A percentile compares a stretch with the other conserved stretches of the same genome.
Conservation (phyloP, 2,888 invertebrate species). For the Dromius quadrimaculatus region DNA sequence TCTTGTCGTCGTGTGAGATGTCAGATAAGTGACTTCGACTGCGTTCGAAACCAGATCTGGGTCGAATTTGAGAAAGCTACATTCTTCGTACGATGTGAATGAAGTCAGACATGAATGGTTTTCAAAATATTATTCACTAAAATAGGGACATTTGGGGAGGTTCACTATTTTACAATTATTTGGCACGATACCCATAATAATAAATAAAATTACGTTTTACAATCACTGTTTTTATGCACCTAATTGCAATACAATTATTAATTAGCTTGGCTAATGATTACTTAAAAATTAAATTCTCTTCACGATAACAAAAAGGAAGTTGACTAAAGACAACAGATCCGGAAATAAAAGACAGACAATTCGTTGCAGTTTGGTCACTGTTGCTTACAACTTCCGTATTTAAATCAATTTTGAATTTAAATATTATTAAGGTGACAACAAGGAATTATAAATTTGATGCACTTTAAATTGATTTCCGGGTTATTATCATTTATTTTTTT, state of each 20-base stretch:
- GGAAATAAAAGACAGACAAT: not conserved
- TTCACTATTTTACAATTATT: no score
- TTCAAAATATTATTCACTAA: no score
- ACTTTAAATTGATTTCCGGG: not conserved
- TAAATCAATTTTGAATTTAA: not conserved
- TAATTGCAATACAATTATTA: no score
- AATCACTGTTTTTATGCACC: no score
- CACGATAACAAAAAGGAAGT: not conserved
- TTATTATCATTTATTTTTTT: no score
- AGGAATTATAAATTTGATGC: not conserved
- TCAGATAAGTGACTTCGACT: no score
- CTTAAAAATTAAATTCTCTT: not conserved
- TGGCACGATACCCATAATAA: no score
- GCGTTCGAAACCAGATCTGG: slow-evolving; percentile 30
- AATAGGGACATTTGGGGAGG: no score
- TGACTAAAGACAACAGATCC: not conserved
- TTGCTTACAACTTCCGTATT: not conserved
- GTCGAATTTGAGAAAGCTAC: slow-evolving; percentile 42
- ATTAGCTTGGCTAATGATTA: no score
- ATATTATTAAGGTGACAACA: not conserved
- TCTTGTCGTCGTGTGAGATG: no score
- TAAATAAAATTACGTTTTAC: no score
- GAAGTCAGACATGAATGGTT: slow-evolving; percentile 27
- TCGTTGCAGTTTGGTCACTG: slow-evolving; percentile 2
- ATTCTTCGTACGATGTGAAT: slow-evolving; percentile 23